Evolutionary conservation across 2,888 invertebrate genomes (phyloP), one percentile per base, ranked within the genome.

Genomic region (Dryobota labecula): DNA sequence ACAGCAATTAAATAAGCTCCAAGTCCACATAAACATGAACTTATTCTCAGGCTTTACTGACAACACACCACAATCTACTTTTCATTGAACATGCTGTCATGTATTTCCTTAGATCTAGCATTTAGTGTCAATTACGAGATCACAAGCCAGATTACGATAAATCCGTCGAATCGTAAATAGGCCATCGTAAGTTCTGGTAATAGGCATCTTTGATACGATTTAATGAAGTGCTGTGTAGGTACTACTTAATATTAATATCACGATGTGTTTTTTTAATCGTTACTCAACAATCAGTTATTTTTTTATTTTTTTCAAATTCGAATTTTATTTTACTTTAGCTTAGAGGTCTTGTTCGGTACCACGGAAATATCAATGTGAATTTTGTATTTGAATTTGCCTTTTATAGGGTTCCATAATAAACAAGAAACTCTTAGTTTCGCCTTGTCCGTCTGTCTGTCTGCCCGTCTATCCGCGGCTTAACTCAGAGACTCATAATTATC

Each of bases 111-210:
- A 76, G 33, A 41, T 27, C 24, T 41, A 27, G 51, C 38, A 70
- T 63, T 75, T 58, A 76, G 33, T 76, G 77, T 70, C 75, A 75
- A 75, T 69, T 74, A 69, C 2, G 8, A 20, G 67, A 47, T 73
- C 33, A n/a, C 43, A 54, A 58, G 33, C 54, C 11, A 54, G 76
- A 69, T 47, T 24, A 56, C 76, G 36, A 56, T 74, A 76, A 70
- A 61, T 60, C 36, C 49, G n/a, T n/a, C n/a, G n/a, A n/a, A n/a
- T 27, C 27, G 41, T 15, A 43, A 30, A 45, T 43, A 45, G 13
- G 18, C 20, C 36, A 30, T 49, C 47, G 69, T 75, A 56, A 56
- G 27, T 30, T 67, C 57, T 45, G 9, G 15, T 68, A 54, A 70
- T n/a, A 2, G 20, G 33, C 36, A 53, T 68, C 69, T 68, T 38